These are phyloP conservation scores for Nothobranchius kuhntae DNA, from an alignment of 2,113 vertebrate species.

Conservation along the genomic window DNA sequence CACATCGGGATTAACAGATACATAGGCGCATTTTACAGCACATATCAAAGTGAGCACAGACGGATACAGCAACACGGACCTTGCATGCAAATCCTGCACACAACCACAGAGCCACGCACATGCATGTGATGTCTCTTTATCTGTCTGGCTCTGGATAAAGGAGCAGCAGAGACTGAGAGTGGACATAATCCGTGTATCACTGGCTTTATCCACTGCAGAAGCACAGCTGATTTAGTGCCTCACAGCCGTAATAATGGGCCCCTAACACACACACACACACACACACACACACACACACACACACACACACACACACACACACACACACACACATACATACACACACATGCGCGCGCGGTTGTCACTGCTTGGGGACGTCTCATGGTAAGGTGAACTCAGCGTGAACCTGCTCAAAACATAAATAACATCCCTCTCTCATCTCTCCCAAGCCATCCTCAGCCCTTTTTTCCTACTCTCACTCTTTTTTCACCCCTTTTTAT, in stretches of 20 bases:
- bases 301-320: constrained; percentile 56
- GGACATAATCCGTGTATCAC: constrained; percentile 74
- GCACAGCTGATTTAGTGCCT: constrained; percentile 72
- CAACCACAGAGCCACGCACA: constrained; percentile 27
- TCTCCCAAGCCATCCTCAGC: constrained; percentile 55
- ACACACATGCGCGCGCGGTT: constrained; percentile 47
- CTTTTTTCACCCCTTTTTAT: constrained; percentile 11
- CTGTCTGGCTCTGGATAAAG: constrained; percentile 63
- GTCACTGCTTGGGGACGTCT: constrained; percentile 79
- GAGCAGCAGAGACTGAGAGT: constrained; percentile 48
- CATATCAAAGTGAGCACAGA: constrained; percentile 6
- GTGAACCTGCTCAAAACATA: constrained; percentile 82
- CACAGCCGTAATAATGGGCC: constrained; percentile 63
- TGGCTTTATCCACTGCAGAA: constrained; percentile 68
- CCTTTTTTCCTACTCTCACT: constrained; percentile 56
- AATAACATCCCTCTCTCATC: constrained; percentile 80
- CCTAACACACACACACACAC: constrained; percentile 44
- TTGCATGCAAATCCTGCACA: constrained; percentile 8
- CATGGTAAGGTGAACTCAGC: constrained; percentile 82
- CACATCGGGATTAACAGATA: neutral
- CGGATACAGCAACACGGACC: neutral
- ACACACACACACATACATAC: constrained; percentile 13
- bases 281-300: constrained; percentile 12
- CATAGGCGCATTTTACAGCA: constrained; percentile 2
- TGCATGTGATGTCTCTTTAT: constrained; percentile 55